Evolutionary conservation across 2,888 invertebrate genomes (phyloP), one percentile per base, ranked within the genome.

Genomic region (Choristoneura rosaceana): DNA sequence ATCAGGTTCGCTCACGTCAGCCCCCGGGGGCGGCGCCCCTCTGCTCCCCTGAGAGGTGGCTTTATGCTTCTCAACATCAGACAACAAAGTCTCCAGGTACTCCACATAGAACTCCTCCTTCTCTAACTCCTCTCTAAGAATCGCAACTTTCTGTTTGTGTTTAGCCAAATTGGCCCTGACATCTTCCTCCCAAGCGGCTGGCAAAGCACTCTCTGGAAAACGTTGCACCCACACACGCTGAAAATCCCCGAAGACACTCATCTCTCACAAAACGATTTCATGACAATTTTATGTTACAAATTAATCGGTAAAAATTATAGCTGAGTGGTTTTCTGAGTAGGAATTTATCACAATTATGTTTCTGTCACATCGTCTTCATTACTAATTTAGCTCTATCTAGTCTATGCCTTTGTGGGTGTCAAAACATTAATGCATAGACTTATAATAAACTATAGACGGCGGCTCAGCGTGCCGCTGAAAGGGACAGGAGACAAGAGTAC

Each of bases 171-270:
- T 98, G 80, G 97, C 97, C 87, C 98, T 96, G 86, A 98, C 98
- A 95, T 98, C 98, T 94, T 97, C 98, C 91, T 98, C 98, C 98
- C 98, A 98, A 88, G 98, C 98, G 88, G 97, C 97, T 89, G 98
- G 98, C 83, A 98, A 95, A 81, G 97, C 97, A 94, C 97, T 97
- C 87, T 97, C 97, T 81, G 98, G 98, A 95, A 98, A 98, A 87
- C 98, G 95, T 95, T 98, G 97, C 94, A 96, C 96, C 98, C 98
- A 98, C 92, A 98, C 97, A 90, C 97, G 97, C 94, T 97, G 97
- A 93, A 98, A 98, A 95, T 98, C 98, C 88, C 97, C 96, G 91
- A 97, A 98, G 87, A 98, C 97, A 95, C 97, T 98, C 98, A 96
- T 96, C 93, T 94, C 94, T 92, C 86, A 91, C 88, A 91, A 90